These are phyloP conservation scores for Sweltsa coloradensis DNA, from an alignment of 1,140 invertebrate species.

Conservation along the genomic window DNA sequence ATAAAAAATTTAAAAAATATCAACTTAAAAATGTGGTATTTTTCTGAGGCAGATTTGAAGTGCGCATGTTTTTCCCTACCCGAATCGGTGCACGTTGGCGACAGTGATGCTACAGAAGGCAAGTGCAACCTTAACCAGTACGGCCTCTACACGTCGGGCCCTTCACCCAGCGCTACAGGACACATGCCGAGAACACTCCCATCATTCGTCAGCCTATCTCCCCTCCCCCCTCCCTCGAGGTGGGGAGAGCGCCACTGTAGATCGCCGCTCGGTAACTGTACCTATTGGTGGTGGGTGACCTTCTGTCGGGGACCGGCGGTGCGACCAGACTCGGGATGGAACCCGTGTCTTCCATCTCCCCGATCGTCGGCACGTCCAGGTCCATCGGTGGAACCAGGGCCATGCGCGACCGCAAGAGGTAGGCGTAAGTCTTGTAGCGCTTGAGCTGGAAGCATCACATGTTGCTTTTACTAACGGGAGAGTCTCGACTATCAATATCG, in stretches of 20 bases:
- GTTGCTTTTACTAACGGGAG: too few relatives aligned
- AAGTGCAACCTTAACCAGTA: neutral
- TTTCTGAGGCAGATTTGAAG: neutral
- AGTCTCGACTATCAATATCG: too few relatives aligned
- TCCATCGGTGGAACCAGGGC: conserved; percentile 47
- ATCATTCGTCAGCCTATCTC: conserved; percentile 64
- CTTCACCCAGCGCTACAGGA: conserved; percentile 42
- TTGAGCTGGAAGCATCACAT: conserved; percentile 77
- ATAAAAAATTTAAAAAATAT: neutral
- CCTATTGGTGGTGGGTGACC: conserved; percentile 52
- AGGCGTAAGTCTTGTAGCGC: conserved; percentile 75
- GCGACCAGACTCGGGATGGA: conserved; percentile 30
- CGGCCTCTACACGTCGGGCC: neutral
- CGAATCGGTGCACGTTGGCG: neutral
- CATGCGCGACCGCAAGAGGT: conserved; percentile 63
- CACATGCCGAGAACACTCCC: conserved; percentile 65
- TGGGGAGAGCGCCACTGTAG: conserved; percentile 41
- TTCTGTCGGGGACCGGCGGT: conserved; percentile 29
- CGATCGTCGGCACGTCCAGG: conserved; percentile 41
- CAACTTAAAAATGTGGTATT: neutral
- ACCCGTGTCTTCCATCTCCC: conserved; percentile 59
- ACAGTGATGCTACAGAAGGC: neutral
- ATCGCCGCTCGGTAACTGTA: conserved; percentile 68
- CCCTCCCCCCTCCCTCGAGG: conserved; percentile 38
- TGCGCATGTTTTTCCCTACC: neutral